phyloP scores from a whole-genome alignment of 2,797 vertebrate species.

The Eurystomus glaucurus region DNA sequence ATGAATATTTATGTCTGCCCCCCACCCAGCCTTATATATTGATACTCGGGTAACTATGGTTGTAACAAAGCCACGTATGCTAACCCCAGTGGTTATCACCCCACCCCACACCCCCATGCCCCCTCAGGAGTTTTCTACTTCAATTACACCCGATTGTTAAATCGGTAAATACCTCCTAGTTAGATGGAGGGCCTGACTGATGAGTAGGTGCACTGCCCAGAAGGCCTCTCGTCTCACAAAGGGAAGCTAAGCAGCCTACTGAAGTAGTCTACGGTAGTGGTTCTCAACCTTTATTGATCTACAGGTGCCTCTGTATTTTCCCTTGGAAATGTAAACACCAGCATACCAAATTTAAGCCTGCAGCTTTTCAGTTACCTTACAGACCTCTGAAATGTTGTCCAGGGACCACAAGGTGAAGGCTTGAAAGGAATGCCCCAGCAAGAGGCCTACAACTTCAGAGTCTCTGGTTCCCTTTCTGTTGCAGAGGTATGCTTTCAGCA shows the following conservation, averaged over 20 bases:
- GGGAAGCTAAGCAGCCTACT: background rate
- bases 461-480: background rate
- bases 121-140: accelerated
- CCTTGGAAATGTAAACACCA: conserved; percentile 47
- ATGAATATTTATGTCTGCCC: accelerated
- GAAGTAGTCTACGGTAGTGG: background rate
- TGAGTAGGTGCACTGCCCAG: background rate
- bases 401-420: background rate
- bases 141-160: background rate
- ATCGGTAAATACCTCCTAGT: background rate
- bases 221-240: background rate
- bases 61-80: background rate
- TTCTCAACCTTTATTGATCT: conserved; percentile 53
- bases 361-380: background rate
- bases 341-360: background rate
- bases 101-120: background rate
- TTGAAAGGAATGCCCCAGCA: background rate
- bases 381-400: background rate
- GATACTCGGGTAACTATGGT: accelerated
- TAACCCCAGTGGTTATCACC: background rate
- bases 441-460: background rate
- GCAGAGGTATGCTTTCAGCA: background rate
- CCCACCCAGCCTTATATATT: background rate
- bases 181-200: background rate
- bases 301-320: background rate